phyloP scores from a whole-genome alignment of 2,113 vertebrate genomes.

The Rhinolophus ferrumequinum region DNA sequence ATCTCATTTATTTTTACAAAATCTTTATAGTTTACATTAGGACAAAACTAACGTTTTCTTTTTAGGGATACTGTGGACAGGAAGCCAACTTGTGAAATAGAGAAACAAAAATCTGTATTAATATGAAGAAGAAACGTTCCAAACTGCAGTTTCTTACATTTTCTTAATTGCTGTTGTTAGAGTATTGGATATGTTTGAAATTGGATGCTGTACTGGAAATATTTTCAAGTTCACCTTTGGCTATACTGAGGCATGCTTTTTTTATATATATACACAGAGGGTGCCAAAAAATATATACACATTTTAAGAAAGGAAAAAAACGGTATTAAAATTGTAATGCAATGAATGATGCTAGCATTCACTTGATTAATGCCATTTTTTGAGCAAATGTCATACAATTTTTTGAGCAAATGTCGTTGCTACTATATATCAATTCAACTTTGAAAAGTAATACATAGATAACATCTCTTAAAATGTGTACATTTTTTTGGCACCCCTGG shows the following conservation, averaged over 20 bases:
- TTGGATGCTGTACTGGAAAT: constrained; percentile 20
- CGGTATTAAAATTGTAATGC: no score
- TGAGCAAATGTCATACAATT: no score
- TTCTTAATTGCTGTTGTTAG: not conserved
- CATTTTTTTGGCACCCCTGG: no score
- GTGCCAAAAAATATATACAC: no score
- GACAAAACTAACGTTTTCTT: not conserved
- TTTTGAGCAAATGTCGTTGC: no score
- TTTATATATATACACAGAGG: no score
- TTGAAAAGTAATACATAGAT: no score
- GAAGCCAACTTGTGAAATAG: not conserved
- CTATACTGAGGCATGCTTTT: not conserved
- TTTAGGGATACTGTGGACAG: not conserved
- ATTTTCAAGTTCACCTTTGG: constrained; percentile 46
- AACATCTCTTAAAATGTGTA: no score
- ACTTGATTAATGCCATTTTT: no score
- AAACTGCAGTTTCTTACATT: not conserved
- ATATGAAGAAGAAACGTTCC: not conserved
- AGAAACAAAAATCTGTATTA: not conserved
- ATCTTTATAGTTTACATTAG: not conserved
- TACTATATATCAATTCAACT: no score
- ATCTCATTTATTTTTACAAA: not conserved
- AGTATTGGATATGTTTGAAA: not conserved
- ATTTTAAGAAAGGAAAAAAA: no score
- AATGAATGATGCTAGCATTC: no score